These are phyloP conservation scores for Apis cerana DNA, from an alignment of 1,140 invertebrate genomes.

Conservation along the genomic window DNA sequence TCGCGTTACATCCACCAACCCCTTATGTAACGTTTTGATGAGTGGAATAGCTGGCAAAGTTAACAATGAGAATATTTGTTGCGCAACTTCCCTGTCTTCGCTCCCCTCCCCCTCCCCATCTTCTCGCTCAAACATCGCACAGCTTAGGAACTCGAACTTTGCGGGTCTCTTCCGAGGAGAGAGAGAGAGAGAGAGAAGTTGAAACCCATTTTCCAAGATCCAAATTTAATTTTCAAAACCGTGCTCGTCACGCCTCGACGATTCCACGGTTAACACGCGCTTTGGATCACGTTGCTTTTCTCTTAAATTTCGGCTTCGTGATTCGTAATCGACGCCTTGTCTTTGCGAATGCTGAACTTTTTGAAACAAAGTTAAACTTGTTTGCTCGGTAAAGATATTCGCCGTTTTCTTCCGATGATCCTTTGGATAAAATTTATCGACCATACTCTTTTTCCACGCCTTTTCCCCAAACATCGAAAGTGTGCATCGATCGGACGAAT, in stretches of 20 bases:
- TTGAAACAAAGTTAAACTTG: not conserved
- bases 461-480: no score
- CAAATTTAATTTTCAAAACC: conserved; percentile 2
- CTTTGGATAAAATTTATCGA: no score
- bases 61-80: conserved; percentile 26
- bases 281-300: not conserved
- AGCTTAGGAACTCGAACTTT: not conserved
- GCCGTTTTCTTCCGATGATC: no score
- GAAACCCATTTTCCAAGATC: conserved; percentile 3
- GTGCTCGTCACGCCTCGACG: not conserved
- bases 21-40: conserved; percentile 10
- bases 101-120: not conserved
- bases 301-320: not conserved
- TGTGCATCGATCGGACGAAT: no score
- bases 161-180: not conserved
- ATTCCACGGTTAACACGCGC: not conserved
- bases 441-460: no score
- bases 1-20: conserved; percentile 7
- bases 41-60: conserved; percentile 16
- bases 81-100: not conserved
- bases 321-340: not conserved
- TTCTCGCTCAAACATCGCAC: conserved; percentile 1
- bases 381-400: no score
- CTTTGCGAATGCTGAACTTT: not conserved
- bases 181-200: no score